A percentile compares a stretch with the other conserved stretches of the same genome.
These are phyloP conservation scores for Oscheius sp. DNA, from an alignment of 2,888 invertebrate genomes.

Conservation along the genomic window DNA sequence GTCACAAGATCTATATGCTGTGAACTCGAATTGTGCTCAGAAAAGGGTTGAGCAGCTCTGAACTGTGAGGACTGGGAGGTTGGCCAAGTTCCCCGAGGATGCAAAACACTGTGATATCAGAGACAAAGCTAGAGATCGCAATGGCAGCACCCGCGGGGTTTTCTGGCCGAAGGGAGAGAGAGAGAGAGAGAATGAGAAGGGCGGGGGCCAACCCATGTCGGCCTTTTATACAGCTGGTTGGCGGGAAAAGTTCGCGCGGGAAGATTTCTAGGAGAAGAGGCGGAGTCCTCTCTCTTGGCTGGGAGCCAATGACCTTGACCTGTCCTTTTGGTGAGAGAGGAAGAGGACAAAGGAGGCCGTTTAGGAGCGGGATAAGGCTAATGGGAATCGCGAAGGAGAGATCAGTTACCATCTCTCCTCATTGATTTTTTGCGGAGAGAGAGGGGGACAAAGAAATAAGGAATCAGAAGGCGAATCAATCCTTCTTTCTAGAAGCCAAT, in stretches of 20 bases:
- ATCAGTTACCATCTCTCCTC: no score
- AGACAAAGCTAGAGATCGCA: neutral
- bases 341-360: constrained; percentile 22
- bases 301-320: constrained; percentile 19
- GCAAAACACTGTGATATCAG: constrained; percentile 28
- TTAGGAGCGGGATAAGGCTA: neutral
- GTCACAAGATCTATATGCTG: constrained; percentile 15
- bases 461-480: neutral
- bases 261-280: neutral
- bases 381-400: no score
- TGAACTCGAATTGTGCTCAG: constrained; percentile 24
- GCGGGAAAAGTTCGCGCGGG: constrained; percentile 26
- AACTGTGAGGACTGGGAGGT: neutral
- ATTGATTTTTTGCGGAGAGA: no score
- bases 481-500: no score
- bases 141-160: constrained; percentile 5
- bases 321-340: constrained; percentile 1
- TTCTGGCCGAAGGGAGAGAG: neutral
- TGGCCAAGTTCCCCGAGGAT: constrained; percentile 1
- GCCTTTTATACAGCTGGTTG: constrained; percentile 6
- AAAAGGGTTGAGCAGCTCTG: neutral
- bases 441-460: neutral
- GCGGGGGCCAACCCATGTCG: neutral
- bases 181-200: neutral
- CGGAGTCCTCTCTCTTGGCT: constrained; percentile 14